Conservation (phyloP, 2,888 invertebrate species). For the Sicus ferrugineus region DNA sequence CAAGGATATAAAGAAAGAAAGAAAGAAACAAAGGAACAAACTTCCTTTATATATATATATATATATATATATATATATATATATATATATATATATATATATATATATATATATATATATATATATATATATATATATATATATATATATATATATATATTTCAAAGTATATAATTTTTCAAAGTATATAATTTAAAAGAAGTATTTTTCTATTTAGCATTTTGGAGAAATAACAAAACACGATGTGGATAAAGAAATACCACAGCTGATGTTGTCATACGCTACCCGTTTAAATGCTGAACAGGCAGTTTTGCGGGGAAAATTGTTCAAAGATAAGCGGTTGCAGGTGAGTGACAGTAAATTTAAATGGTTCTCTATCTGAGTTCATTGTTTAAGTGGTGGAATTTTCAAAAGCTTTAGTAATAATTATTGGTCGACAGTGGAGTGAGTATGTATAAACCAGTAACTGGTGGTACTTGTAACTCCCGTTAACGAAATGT, state of each 20-base stretch:
- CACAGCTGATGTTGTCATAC: constrained; percentile 65
- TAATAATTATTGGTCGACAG: too few species aligned
- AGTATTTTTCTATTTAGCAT: constrained; percentile 68
- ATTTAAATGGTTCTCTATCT: not conserved
- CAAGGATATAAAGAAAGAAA: too few species aligned
- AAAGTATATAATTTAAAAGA: not conserved
- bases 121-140: too few species aligned
- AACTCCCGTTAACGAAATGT: not conserved
- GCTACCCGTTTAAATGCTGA: constrained; percentile 63
- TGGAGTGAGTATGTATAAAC: too few species aligned
- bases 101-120: too few species aligned
- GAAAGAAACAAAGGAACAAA: not conserved
- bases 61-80: not conserved
- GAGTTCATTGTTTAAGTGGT: not conserved
- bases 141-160: not conserved
- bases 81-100: not conserved
- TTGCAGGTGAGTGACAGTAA: constrained; percentile 69
- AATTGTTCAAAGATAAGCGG: constrained; percentile 75
- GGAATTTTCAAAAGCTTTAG: not conserved
- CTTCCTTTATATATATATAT: not conserved
- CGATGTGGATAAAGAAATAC: constrained; percentile 75
- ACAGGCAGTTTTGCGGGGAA: constrained; percentile 63
- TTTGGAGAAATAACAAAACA: constrained; percentile 89
- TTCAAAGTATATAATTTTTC: not conserved
- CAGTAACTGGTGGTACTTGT: too few species aligned